Evolutionary conservation across 2,888 invertebrate genomes (phyloP).

Genomic region (Parapristionchus giblindavisi): DNA sequence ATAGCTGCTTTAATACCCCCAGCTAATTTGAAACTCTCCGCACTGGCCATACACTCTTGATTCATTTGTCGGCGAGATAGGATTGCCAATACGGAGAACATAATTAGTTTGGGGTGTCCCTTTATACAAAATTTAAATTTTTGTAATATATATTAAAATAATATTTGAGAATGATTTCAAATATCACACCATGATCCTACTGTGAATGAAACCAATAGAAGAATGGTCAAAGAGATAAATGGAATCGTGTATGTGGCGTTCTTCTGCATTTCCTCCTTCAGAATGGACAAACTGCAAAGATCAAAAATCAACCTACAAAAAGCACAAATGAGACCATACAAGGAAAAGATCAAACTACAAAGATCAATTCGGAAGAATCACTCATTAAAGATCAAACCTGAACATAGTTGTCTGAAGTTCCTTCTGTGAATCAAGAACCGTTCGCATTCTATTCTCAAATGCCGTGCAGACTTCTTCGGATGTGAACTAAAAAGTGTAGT

Average conservation of each 20-base stretch:
- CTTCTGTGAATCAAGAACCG: slow-evolving; percentile 49
- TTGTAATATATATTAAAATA: too few relatives aligned
- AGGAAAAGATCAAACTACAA: not conserved
- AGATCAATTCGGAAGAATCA: not conserved
- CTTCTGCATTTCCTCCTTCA: slow-evolving; percentile 68
- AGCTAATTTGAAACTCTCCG: too few relatives aligned
- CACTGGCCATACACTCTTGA: too few relatives aligned
- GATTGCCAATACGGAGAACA: too few relatives aligned
- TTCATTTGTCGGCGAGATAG: too few relatives aligned
- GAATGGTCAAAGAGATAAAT: slow-evolving; percentile 65
- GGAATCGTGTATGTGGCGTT: slow-evolving; percentile 69
- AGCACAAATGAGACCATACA: not conserved
- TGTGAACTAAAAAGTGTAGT: slow-evolving; percentile 47
- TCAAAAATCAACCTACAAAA: slow-evolving; percentile 29
- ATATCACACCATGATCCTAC: slow-evolving; percentile 62
- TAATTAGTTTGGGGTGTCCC: too few relatives aligned
- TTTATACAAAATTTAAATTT: too few relatives aligned
- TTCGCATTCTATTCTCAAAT: slow-evolving; percentile 56
- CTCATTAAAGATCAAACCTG: slow-evolving; percentile 34
- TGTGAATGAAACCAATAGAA: slow-evolving; percentile 66
- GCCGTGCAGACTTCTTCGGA: slow-evolving; percentile 62
- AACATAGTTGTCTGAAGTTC: slow-evolving; percentile 53
- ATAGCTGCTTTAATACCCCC: too few relatives aligned
- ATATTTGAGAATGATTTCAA: too few relatives aligned
- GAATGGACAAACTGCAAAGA: slow-evolving; percentile 60